phyloP scores from a whole-genome alignment of 2,888 invertebrate genomes.

The Cryptocephalus primarius region DNA sequence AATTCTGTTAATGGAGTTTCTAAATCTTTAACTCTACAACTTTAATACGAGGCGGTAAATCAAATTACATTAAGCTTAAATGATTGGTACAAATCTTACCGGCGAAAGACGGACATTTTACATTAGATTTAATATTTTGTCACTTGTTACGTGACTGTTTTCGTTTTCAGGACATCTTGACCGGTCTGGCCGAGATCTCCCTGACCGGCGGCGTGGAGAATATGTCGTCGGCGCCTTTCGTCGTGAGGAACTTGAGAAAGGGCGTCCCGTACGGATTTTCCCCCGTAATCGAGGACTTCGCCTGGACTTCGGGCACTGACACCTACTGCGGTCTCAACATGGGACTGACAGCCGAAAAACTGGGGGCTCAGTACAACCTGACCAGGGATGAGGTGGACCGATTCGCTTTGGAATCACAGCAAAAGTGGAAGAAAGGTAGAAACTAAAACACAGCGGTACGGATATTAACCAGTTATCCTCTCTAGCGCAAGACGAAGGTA shows the following conservation, averaged over 20 bases:
- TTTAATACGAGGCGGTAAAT: not conserved
- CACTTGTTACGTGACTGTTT: not conserved
- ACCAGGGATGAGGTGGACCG: constrained; percentile 74
- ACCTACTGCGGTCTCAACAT: constrained; percentile 83
- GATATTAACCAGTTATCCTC: no score
- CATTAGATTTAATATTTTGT: no score
- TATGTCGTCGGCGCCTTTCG: constrained; percentile 88
- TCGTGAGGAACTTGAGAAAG: constrained; percentile 74
- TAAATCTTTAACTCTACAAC: constrained; percentile 2
- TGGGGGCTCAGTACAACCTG: constrained; percentile 74
- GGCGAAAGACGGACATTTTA: no score
- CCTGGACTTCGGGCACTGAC: constrained; percentile 86
- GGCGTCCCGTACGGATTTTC: constrained; percentile 73
- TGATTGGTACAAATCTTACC: no score
- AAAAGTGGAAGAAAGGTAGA: constrained; percentile 72
- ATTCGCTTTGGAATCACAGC: constrained; percentile 77
- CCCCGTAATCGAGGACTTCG: constrained; percentile 71
- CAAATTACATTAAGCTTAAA: no score
- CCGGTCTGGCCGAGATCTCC: constrained; percentile 75
- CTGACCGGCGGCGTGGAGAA: constrained; percentile 89
- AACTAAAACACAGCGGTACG: not conserved
- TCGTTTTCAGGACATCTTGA: constrained; percentile 56
- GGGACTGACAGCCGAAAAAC: constrained; percentile 91
- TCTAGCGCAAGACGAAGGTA: constrained; percentile 73
- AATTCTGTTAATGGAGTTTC: not conserved